Conservation (phyloP, 2,888 invertebrate genomes). For the Agrotis puta region DNA sequence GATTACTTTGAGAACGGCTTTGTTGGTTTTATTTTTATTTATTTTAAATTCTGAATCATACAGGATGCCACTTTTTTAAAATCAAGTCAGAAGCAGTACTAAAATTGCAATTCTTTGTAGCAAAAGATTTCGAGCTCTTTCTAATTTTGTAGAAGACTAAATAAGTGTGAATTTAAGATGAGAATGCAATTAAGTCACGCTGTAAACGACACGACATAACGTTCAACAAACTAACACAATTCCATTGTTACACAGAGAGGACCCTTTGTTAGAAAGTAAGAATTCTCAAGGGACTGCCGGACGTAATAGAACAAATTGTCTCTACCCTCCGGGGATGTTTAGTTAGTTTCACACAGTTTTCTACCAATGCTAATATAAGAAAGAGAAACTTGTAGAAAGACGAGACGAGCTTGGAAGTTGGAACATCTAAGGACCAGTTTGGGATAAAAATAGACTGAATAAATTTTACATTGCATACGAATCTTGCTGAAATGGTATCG, state of each 20-base stretch:
- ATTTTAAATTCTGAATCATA: slow-evolving; percentile 36
- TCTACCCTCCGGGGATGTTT: slow-evolving; percentile 62
- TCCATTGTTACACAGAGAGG: slow-evolving; percentile 44
- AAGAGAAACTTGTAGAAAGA: slow-evolving; percentile 52
- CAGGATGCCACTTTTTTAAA: slow-evolving; percentile 31
- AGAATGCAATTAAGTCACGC: slow-evolving; percentile 40
- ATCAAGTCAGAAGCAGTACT: background rate
- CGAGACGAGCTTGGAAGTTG: slow-evolving; percentile 6
- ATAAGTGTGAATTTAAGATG: slow-evolving; percentile 28
- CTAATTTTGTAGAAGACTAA: slow-evolving; percentile 8
- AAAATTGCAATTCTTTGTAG: background rate
- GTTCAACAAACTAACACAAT: slow-evolving; percentile 48
- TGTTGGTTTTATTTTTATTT: slow-evolving; percentile 27
- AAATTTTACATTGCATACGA: slow-evolving; percentile 30
- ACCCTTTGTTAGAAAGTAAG: slow-evolving; percentile 60
- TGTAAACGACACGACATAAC: slow-evolving; percentile 35
- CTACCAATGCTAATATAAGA: slow-evolving; percentile 52
- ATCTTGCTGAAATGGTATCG: background rate
- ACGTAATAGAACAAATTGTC: slow-evolving; percentile 62
- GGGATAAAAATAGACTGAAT: slow-evolving; percentile 34
- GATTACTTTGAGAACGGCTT: slow-evolving; percentile 34
- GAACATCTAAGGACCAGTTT: slow-evolving; percentile 23
- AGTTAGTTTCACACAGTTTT: slow-evolving; percentile 65
- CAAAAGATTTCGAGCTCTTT: slow-evolving; percentile 6
- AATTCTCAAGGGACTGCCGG: slow-evolving; percentile 49